Conservation (phyloP, 2,888 invertebrate genomes). For the Ophion ventricosus region DNA sequence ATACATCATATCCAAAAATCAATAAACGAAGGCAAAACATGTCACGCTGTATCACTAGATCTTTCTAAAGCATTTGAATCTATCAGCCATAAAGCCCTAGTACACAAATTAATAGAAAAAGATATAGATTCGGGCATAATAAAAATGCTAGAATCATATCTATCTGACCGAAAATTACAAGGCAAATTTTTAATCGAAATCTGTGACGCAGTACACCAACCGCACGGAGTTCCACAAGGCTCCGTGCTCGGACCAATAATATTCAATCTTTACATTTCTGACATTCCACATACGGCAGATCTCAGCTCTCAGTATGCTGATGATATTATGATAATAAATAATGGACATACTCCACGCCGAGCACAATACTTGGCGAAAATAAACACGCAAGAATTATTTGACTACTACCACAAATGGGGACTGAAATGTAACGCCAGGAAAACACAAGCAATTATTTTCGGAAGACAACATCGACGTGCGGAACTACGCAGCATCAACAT, state of each 20-base stretch:
- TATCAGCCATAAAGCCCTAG: constrained; percentile 33
- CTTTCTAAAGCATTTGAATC: constrained; percentile 47
- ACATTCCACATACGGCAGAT: too few species aligned
- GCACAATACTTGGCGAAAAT: constrained; percentile 26
- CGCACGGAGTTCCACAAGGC: constrained; percentile 41
- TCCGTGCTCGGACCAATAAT: constrained; percentile 30
- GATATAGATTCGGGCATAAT: not conserved
- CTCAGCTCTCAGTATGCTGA: not conserved
- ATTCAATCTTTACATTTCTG: too few species aligned
- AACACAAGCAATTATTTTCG: constrained; percentile 36
- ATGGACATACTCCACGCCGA: constrained; percentile 29
- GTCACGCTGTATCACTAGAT: constrained; percentile 41
- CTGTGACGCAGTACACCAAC: constrained; percentile 12
- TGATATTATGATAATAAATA: constrained; percentile 45
- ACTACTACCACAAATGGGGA: constrained; percentile 42
- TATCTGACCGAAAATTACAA: constrained; percentile 19
- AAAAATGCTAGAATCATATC: not conserved
- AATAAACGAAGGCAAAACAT: constrained; percentile 37
- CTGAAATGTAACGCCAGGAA: constrained; percentile 38
- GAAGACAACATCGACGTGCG: constrained; percentile 45
- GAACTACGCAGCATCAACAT: constrained; percentile 22
- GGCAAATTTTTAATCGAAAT: constrained; percentile 44
- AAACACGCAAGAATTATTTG: constrained; percentile 21
- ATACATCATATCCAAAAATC: constrained; percentile 37
- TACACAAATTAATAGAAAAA: constrained; percentile 30